Conservation (phyloP, 2,888 invertebrate genomes). For the Serrognathus titanus region DNA sequence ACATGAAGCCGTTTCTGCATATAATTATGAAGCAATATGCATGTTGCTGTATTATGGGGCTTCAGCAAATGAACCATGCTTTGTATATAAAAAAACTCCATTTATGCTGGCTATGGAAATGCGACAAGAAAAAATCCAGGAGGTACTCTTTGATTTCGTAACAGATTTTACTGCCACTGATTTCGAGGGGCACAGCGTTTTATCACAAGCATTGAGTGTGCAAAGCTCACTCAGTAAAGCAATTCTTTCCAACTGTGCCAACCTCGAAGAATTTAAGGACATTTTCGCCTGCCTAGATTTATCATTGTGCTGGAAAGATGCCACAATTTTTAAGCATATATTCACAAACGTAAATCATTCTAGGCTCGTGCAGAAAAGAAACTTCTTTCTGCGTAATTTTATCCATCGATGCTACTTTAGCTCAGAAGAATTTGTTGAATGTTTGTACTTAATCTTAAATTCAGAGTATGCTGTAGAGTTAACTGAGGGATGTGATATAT, state of each 20-base stretch:
- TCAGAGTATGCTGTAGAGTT: too few species aligned
- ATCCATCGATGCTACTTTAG: too few species aligned
- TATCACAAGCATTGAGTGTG: background rate
- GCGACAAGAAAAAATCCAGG: background rate
- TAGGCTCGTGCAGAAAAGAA: too few species aligned
- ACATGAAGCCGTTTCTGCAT: slow-evolving; percentile 22
- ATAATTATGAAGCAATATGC: slow-evolving; percentile 6
- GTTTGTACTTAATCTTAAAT: too few species aligned
- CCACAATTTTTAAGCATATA: too few species aligned
- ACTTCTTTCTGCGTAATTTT: too few species aligned
- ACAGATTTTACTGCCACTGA: background rate
- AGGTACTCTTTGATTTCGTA: background rate
- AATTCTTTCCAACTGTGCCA: background rate
- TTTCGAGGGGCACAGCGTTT: too few species aligned
- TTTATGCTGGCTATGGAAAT: background rate
- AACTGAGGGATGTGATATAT: too few species aligned
- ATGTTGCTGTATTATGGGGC: slow-evolving; percentile 12
- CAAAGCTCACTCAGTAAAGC: background rate
- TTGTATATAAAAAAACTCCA: background rate
- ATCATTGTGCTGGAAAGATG: too few species aligned
- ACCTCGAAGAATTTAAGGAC: background rate
- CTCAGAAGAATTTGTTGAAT: too few species aligned
- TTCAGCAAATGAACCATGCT: slow-evolving; percentile 9
- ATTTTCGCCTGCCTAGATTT: background rate
- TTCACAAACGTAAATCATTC: too few species aligned